Percentiles rank a stretch among this genome's conserved stretches.
These are phyloP conservation scores for Zeugodacus cucurbitae DNA, from an alignment of 1,140 invertebrate species.

Conservation along the genomic window DNA sequence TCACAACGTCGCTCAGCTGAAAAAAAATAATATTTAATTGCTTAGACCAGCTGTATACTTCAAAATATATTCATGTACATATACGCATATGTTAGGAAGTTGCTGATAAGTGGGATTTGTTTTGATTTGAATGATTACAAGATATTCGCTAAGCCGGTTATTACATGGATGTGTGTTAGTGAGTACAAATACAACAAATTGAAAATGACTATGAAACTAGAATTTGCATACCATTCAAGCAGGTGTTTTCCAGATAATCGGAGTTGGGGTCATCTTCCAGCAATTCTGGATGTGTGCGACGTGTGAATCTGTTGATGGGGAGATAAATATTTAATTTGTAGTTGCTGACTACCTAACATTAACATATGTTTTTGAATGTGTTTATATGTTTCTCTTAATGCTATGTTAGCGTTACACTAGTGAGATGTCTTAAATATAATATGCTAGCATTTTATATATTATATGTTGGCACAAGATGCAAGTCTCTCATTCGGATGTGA, in stretches of 20 bases:
- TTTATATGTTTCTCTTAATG: too few species aligned
- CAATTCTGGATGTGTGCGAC: conserved; percentile 85
- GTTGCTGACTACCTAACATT: not conserved
- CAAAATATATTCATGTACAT: not conserved
- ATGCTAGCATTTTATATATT: too few species aligned
- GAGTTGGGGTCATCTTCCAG: conserved; percentile 85
- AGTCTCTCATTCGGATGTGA: too few species aligned
- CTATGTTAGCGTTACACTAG: too few species aligned
- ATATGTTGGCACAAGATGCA: too few species aligned
- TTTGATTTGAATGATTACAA: conserved; percentile 29
- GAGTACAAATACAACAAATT: not conserved
- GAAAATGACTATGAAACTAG: not conserved
- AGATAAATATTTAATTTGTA: conserved; percentile 27
- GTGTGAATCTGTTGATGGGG: conserved; percentile 72
- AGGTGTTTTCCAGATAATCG: conserved; percentile 92
- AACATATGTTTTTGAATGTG: too few species aligned
- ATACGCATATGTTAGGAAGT: not conserved
- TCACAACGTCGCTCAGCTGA: conserved; percentile 86
- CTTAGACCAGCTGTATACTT: not conserved
- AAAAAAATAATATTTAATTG: conserved; percentile 48
- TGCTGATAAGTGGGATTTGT: not conserved
- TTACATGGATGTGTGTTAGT: not conserved
- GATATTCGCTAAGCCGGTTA: too few species aligned
- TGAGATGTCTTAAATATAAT: too few species aligned
- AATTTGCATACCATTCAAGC: conserved; percentile 78